A percentile compares a stretch with the other conserved stretches of the same genome.
Evolutionary conservation across 2,113 vertebrate species (phyloP).

Genomic region (Fukomys damarensis): DNA sequence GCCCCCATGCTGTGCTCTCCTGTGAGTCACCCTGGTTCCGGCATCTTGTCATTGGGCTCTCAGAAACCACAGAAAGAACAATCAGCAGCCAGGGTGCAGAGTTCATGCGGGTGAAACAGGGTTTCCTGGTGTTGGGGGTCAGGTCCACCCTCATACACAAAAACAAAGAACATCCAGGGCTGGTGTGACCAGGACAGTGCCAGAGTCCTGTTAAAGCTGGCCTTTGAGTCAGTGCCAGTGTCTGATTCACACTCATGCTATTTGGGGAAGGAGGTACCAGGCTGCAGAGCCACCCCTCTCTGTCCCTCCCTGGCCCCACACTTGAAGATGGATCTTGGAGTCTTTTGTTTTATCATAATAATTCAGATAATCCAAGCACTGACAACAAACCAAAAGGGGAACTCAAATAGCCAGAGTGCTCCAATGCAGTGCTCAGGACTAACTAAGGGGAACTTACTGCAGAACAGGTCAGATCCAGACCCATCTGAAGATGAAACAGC

Average conservation of each 20-base stretch:
- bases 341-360: neutral
- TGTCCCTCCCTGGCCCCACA: neutral
- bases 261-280: slow-evolving; percentile 82
- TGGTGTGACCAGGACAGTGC: slow-evolving; percentile 68
- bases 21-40: slow-evolving; percentile 2
- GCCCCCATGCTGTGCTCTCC: neutral
- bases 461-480: rapidly evolving
- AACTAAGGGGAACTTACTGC: rapidly evolving
- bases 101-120: neutral
- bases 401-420: neutral
- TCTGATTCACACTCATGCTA: slow-evolving; percentile 84
- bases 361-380: rapidly evolving
- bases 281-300: slow-evolving; percentile 6
- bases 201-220: neutral
- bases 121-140: slow-evolving; percentile 58
- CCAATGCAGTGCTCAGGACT: rapidly evolving
- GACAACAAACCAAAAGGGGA: rapidly evolving
- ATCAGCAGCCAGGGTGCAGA: neutral
- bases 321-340: neutral
- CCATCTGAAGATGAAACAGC: too few species aligned
- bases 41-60: neutral
- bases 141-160: slow-evolving; percentile 76
- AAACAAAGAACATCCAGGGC: slow-evolving; percentile 81
- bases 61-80: neutral
- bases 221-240: slow-evolving; percentile 43